These are phyloP conservation scores for Glaucidium brasilianum DNA, from an alignment of 2,113 vertebrate genomes.

Conservation along the genomic window DNA sequence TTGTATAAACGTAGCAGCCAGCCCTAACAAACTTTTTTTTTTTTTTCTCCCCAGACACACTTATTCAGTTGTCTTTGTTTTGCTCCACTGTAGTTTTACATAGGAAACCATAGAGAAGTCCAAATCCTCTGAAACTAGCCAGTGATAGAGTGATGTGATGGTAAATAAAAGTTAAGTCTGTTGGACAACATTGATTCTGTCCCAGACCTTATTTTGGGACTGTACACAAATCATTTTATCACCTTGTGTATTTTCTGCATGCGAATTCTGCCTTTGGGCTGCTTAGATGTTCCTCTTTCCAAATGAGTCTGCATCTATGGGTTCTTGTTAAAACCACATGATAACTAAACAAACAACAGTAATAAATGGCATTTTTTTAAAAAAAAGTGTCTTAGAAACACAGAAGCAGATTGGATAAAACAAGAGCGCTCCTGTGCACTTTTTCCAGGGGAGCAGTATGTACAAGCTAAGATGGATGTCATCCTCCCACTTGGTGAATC, in stretches of 20 bases:
- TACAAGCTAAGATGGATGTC: rapidly evolving
- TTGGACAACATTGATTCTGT: background rate
- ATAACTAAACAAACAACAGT: background rate
- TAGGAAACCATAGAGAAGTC: background rate
- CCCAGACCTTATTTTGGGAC: background rate
- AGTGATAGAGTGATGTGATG: background rate
- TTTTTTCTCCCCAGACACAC: background rate
- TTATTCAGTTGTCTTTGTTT: background rate
- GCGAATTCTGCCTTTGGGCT: background rate
- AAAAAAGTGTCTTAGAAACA: background rate
- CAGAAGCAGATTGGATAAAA: background rate
- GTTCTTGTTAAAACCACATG: background rate
- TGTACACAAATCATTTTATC: background rate
- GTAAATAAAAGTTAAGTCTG: background rate
- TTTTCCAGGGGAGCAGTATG: background rate
- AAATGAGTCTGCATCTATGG: background rate
- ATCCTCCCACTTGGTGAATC: rapidly evolving
- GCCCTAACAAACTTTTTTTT: background rate
- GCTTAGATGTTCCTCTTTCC: background rate
- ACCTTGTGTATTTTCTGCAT: background rate
- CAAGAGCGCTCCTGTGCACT: background rate
- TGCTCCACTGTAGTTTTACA: background rate
- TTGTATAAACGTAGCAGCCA: background rate
- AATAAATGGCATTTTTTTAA: background rate
- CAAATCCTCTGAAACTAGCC: background rate